Conservation (phyloP, 2,888 invertebrate species). For the Macaria notata region DNA sequence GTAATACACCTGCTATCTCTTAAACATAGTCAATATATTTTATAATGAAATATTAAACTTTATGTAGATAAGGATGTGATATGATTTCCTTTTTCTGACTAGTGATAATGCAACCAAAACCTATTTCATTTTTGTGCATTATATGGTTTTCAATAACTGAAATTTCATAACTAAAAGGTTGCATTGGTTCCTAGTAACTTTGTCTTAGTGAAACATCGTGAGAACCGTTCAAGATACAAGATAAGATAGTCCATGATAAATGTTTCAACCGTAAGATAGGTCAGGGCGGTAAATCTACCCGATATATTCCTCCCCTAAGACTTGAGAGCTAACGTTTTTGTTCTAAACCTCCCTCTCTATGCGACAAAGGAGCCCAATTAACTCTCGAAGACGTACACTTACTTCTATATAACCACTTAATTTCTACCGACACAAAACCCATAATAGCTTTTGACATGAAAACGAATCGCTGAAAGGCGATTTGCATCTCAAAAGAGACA, state of each 20-base stretch:
- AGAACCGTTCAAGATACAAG: too few species aligned
- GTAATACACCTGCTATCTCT: too few species aligned
- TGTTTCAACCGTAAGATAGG: conserved; percentile 8
- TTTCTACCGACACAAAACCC: conserved; percentile 11
- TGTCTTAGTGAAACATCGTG: too few species aligned
- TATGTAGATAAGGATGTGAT: too few species aligned
- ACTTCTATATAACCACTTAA: not conserved
- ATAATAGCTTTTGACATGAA: conserved; percentile 7
- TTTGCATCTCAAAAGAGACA: conserved; percentile 17
- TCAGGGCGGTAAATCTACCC: conserved; percentile 8
- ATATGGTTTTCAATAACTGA: too few species aligned
- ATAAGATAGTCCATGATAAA: conserved; percentile 5
- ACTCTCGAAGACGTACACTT: not conserved
- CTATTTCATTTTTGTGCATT: too few species aligned
- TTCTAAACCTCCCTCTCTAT: not conserved
- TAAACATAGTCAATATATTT: too few species aligned
- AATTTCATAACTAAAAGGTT: too few species aligned
- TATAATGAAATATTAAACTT: too few species aligned
- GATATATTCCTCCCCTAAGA: conserved; percentile 7
- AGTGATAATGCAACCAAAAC: too few species aligned
- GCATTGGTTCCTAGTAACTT: too few species aligned
- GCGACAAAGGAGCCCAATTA: conserved; percentile 16
- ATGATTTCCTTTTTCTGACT: too few species aligned
- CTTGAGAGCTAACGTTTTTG: conserved; percentile 1
- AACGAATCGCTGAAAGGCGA: conserved; percentile 13